A percentile compares a stretch with the other conserved stretches of the same genome.
These are phyloP conservation scores for Squalus acanthias DNA, from an alignment of 2,797 vertebrate species.

Conservation along the genomic window DNA sequence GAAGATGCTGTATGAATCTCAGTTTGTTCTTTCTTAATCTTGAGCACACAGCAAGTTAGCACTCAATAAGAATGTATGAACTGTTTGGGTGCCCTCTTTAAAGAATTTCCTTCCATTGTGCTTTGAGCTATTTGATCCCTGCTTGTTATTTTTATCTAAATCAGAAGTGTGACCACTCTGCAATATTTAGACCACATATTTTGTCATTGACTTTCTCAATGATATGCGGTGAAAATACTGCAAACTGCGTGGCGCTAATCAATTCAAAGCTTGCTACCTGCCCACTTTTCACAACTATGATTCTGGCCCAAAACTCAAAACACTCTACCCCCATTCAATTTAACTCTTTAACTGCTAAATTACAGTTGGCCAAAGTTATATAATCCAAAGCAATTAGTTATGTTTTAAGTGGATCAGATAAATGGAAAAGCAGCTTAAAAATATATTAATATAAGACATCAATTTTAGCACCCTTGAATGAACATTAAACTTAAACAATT, in stretches of 20 bases:
- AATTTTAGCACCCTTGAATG: not conserved
- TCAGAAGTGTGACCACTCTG: not conserved
- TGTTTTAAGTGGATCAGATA: not conserved
- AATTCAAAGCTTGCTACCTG: not conserved
- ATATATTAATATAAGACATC: not conserved
- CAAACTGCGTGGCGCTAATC: not conserved
- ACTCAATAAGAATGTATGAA: not conserved
- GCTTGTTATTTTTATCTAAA: not conserved
- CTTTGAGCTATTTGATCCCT: not conserved
- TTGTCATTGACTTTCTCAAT: no score
- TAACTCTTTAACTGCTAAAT: not conserved
- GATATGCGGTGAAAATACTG: not conserved
- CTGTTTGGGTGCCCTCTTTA: no score
- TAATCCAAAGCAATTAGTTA: not conserved
- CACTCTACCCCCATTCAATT: not conserved
- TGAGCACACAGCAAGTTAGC: not conserved
- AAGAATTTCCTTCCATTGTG: not conserved
- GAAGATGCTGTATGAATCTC: not conserved
- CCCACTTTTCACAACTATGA: not conserved
- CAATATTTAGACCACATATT: not conserved
- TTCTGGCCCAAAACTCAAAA: not conserved
- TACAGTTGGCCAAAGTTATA: not conserved
- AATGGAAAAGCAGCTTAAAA: not conserved
- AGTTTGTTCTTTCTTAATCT: not conserved
- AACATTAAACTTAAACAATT: conserved; percentile 27